These are phyloP conservation scores for Melanerpes formicivorus DNA, from an alignment of 2,113 vertebrate genomes.

Conservation along the genomic window DNA sequence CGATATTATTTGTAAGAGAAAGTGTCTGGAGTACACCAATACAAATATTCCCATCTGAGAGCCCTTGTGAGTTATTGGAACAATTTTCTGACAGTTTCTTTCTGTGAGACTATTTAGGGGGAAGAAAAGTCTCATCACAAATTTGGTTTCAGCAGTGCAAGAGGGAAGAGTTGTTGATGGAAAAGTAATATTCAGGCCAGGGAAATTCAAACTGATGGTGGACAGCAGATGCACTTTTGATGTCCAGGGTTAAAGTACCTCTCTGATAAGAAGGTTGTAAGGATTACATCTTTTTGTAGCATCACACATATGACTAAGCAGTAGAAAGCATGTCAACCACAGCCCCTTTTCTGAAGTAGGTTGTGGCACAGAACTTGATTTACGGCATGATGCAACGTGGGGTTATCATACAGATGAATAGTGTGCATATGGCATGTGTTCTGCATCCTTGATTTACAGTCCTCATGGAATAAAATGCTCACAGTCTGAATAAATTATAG, in stretches of 20 bases:
- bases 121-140: background rate
- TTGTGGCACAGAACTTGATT: background rate
- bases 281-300: constrained; percentile 31
- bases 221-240: background rate
- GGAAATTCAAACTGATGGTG: background rate
- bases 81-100: background rate
- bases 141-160: background rate
- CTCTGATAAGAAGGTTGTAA: constrained; percentile 26
- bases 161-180: background rate
- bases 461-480: background rate
- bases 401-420: background rate
- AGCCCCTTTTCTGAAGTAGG: background rate
- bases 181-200: background rate
- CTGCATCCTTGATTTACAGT: background rate
- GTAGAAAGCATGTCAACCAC: background rate
- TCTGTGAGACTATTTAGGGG: background rate
- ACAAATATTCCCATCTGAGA: background rate
- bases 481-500: background rate
- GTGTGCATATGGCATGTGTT: background rate
- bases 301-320: constrained; percentile 24
- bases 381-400: background rate
- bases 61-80: background rate
- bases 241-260: constrained; percentile 1
- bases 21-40: background rate
- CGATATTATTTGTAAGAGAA: background rate